Percentiles rank a stretch among this genome's conserved stretches.
Conservation (phyloP, 1,140 invertebrate genomes). For the Monochamus saltuarius region DNA sequence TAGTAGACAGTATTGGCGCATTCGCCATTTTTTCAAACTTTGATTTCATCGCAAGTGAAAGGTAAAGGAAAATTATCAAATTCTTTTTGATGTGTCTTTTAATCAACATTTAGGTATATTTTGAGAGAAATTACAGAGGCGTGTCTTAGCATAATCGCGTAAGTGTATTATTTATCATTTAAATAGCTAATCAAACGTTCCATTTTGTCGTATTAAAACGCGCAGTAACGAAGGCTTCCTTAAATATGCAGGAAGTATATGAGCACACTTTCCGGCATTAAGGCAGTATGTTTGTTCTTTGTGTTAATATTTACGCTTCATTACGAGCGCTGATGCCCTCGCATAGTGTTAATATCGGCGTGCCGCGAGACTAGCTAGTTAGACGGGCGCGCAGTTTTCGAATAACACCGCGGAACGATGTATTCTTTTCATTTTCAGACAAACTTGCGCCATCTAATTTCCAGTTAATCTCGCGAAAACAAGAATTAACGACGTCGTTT, state of each 20-base stretch:
- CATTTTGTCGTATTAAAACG: too few relatives aligned
- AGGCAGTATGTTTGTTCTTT: slow-evolving; percentile 37
- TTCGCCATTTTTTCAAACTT: too few relatives aligned
- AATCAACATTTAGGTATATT: too few relatives aligned
- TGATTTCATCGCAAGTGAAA: too few relatives aligned
- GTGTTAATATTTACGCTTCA: slow-evolving; percentile 47
- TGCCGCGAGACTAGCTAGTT: slow-evolving; percentile 26
- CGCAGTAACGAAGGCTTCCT: slow-evolving; percentile 17
- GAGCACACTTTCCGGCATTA: slow-evolving; percentile 19
- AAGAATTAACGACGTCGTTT: slow-evolving; percentile 53
- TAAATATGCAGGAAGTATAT: slow-evolving; percentile 36
- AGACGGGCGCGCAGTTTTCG: slow-evolving; percentile 42
- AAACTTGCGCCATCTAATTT: slow-evolving; percentile 53
- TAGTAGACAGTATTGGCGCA: too few relatives aligned
- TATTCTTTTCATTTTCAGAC: slow-evolving; percentile 49
- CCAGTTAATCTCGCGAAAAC: slow-evolving; percentile 53
- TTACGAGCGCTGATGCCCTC: slow-evolving; percentile 36
- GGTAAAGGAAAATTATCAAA: too few relatives aligned
- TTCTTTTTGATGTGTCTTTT: too few relatives aligned
- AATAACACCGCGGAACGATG: slow-evolving; percentile 48
- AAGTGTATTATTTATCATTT: too few relatives aligned
- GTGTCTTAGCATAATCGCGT: too few relatives aligned
- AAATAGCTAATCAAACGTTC: too few relatives aligned
- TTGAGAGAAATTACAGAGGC: too few relatives aligned
- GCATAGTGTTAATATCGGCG: slow-evolving; percentile 37